These are phyloP conservation scores for Actinia tenebrosa DNA, from an alignment of 64 coral and sea anemone species.

Conservation along the genomic window DNA sequence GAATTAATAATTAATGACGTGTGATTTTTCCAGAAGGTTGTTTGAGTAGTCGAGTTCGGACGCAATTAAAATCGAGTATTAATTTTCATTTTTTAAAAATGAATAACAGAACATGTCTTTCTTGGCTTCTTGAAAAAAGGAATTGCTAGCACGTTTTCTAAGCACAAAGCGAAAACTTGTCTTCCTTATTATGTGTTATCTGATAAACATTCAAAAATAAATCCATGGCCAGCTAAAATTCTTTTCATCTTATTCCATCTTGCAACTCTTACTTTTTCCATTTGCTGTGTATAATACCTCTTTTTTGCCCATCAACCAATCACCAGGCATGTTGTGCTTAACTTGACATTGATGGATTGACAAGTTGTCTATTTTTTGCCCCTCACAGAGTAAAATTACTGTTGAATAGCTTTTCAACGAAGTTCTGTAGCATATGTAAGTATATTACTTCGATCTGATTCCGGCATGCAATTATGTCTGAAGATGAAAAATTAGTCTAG, in stretches of 20 bases:
- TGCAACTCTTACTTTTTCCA: background rate
- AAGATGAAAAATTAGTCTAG: background rate
- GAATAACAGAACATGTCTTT: background rate
- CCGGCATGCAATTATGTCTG: background rate
- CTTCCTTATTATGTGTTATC: no score
- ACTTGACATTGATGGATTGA: background rate
- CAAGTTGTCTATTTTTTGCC: background rate
- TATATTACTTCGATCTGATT: background rate
- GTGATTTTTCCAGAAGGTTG: background rate
- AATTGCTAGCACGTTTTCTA: background rate
- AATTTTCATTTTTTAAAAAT: background rate
- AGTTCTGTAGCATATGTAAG: background rate
- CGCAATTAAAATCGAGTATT: background rate
- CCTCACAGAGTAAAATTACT: background rate
- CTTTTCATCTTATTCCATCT: no score
- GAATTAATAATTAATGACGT: background rate
- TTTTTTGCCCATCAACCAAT: background rate
- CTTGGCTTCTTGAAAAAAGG: background rate
- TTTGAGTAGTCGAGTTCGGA: background rate
- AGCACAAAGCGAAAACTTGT: no score
- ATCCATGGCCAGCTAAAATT: no score
- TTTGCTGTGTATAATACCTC: background rate
- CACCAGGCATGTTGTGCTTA: background rate
- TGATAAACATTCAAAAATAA: no score
- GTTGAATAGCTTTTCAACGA: background rate